phyloP scores from a whole-genome alignment of 2,113 vertebrate genomes.

The Hystrix cristata region DNA sequence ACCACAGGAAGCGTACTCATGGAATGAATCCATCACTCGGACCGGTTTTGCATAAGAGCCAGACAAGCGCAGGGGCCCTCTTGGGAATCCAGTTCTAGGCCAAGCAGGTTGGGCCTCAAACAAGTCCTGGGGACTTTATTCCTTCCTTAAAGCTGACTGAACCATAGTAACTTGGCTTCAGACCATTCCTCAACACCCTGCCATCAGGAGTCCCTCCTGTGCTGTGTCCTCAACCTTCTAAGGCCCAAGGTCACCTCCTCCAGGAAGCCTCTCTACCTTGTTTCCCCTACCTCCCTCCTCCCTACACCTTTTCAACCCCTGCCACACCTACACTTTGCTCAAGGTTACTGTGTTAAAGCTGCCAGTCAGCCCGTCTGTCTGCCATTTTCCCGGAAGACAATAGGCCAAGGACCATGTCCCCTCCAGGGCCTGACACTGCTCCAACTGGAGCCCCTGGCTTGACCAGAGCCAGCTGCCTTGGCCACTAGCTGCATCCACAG shows the following conservation, averaged over 20 bases:
- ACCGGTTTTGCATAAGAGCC: background rate
- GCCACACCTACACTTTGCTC: rapidly evolving
- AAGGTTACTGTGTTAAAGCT: background rate
- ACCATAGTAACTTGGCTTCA: background rate
- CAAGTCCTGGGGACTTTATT: background rate
- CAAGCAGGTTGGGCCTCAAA: background rate
- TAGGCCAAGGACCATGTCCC: background rate
- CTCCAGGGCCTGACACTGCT: background rate
- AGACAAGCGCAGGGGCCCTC: background rate
- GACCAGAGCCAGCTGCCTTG: background rate
- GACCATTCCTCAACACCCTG: background rate
- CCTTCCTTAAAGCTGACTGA: background rate
- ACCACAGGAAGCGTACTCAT: background rate
- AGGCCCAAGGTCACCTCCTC: background rate
- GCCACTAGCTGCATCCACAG: background rate
- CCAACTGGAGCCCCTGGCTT: background rate
- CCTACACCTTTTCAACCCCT: background rate
- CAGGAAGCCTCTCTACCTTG: background rate
- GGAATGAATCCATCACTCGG: background rate
- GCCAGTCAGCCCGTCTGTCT: background rate
- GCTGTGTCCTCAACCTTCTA: background rate
- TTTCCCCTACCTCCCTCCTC: background rate
- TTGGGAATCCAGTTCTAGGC: background rate
- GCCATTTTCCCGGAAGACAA: background rate
- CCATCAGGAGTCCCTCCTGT: background rate